These are phyloP conservation scores for Diaperis boleti DNA, from an alignment of 2,888 invertebrate species.

Conservation along the genomic window DNA sequence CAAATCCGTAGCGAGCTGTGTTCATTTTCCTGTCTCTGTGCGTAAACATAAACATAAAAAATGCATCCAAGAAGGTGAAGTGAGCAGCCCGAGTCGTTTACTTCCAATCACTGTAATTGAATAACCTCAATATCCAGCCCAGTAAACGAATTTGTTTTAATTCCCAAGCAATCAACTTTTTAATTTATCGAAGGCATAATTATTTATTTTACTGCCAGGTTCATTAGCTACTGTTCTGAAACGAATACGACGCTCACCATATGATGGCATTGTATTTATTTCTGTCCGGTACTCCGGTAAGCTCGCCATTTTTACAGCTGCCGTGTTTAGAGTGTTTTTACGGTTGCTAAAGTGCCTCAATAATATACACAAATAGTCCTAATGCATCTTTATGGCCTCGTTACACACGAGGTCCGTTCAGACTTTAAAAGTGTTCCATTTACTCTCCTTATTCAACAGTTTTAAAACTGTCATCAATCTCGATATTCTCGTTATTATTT, in stretches of 20 bases:
- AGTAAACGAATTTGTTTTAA: too few relatives aligned
- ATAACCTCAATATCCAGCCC: too few relatives aligned
- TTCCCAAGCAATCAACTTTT: background rate
- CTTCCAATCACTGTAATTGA: too few relatives aligned
- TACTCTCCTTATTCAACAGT: constrained; percentile 36
- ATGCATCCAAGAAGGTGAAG: too few relatives aligned
- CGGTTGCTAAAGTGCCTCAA: constrained; percentile 54
- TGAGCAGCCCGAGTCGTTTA: too few relatives aligned
- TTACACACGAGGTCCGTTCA: constrained; percentile 50
- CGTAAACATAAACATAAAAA: too few relatives aligned
- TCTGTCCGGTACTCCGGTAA: constrained; percentile 10
- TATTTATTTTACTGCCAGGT: background rate
- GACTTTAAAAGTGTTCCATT: constrained; percentile 50
- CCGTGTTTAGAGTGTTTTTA: constrained; percentile 54
- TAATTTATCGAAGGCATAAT: background rate
- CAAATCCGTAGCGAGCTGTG: too few relatives aligned
- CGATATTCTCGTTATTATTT: too few relatives aligned
- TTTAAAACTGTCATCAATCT: background rate
- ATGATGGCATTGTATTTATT: constrained; percentile 3
- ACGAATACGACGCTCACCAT: background rate
- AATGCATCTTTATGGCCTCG: constrained; percentile 58
- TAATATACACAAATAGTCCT: constrained; percentile 59
- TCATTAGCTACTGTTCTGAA: background rate
- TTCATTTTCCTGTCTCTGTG: too few relatives aligned
- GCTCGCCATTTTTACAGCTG: constrained; percentile 50